Percentiles rank a stretch among this genome's conserved stretches.
Evolutionary conservation across 2,888 invertebrate species (phyloP).

Genomic region (Drosophila merina): DNA sequence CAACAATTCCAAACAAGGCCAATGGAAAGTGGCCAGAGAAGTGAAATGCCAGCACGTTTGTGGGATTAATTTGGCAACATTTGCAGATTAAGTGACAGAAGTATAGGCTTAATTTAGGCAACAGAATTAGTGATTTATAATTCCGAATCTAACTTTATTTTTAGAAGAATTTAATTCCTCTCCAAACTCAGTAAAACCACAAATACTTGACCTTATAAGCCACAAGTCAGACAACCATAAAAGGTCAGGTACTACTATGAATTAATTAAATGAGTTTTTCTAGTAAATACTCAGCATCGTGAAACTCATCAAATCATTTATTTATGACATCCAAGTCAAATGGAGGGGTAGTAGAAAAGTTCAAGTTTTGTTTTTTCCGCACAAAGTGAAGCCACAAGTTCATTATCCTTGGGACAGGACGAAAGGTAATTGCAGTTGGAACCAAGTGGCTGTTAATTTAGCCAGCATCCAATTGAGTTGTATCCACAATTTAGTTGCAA

Average conservation of each 20-base stretch:
- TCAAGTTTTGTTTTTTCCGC: background rate
- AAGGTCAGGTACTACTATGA: constrained; percentile 37
- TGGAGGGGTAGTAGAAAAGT: background rate
- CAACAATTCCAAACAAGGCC: constrained; percentile 6
- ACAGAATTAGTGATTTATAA: too few relatives aligned
- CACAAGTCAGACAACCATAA: background rate
- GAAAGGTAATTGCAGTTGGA: constrained; percentile 29
- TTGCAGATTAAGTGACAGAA: background rate
- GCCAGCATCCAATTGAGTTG: constrained; percentile 34
- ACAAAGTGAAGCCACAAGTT: constrained; percentile 26
- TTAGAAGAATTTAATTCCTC: background rate
- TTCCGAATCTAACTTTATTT: too few relatives aligned
- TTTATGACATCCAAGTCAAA: constrained; percentile 2
- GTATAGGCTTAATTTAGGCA: background rate
- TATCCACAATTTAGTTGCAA: constrained; percentile 59
- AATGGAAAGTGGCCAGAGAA: background rate
- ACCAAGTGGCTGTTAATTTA: constrained; percentile 55
- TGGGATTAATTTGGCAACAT: constrained; percentile 5
- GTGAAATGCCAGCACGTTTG: constrained; percentile 12
- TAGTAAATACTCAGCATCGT: background rate
- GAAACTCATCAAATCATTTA: constrained; percentile 22
- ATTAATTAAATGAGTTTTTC: constrained; percentile 31
- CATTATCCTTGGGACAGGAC: constrained; percentile 24
- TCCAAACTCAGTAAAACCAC: background rate
- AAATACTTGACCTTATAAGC: constrained; percentile 1